phyloP scores from a whole-genome alignment of 2,888 invertebrate genomes.

The Tridacna crocea region DNA sequence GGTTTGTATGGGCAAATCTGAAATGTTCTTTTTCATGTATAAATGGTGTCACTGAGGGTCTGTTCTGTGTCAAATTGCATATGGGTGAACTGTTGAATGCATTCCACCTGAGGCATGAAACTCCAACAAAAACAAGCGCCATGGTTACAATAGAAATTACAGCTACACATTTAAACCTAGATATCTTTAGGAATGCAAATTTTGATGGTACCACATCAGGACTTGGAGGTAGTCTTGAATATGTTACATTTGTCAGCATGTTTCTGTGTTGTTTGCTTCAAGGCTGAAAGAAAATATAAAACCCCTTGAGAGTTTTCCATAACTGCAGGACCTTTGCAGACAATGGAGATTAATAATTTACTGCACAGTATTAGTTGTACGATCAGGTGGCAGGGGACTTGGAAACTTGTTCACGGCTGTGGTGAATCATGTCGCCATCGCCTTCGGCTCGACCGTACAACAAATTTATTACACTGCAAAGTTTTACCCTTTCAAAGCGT shows the following conservation, averaged over 20 bases:
- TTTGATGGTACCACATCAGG: conserved; percentile 14
- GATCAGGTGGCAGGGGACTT: no score
- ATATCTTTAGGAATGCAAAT: conserved; percentile 35
- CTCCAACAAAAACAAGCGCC: conserved; percentile 31
- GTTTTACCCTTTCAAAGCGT: no score
- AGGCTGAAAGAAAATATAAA: no score
- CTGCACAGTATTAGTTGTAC: no score
- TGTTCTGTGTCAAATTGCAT: conserved; percentile 34
- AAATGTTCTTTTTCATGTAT: conserved; percentile 16
- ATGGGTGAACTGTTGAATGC: conserved; percentile 31
- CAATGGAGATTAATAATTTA: no score
- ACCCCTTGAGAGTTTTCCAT: no score
- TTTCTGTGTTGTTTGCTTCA: no score
- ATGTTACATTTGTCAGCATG: conserved; percentile 3
- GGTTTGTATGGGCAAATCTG: conserved; percentile 64
- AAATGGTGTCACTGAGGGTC: background rate
- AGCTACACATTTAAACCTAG: conserved; percentile 47
- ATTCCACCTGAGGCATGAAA: conserved; percentile 50
- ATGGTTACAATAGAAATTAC: conserved; percentile 29
- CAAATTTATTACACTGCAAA: no score
- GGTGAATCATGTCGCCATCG: no score
- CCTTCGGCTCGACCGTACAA: no score
- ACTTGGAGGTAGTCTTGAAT: conserved; percentile 1
- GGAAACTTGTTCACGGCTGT: no score
- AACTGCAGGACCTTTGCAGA: no score